phyloP scores from a whole-genome alignment of 2,113 vertebrate species.

The Felis catus region DNA sequence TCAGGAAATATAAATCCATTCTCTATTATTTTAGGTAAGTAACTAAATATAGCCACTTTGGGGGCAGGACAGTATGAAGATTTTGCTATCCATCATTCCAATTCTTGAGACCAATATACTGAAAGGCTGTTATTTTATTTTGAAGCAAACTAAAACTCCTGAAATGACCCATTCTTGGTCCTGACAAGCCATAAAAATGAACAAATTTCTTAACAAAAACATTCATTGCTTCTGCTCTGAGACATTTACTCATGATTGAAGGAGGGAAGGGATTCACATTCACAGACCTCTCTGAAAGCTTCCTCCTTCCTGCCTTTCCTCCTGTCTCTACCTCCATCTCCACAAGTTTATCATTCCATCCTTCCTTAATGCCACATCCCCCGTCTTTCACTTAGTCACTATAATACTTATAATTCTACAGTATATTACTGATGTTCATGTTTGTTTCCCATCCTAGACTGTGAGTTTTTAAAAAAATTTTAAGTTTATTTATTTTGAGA shows the following conservation, averaged over 20 bases:
- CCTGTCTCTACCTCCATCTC: not conserved
- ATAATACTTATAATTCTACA: not conserved
- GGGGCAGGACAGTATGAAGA: not conserved
- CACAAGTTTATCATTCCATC: not conserved
- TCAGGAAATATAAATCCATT: not conserved
- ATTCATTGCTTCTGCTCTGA: not conserved
- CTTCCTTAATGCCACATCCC: not conserved
- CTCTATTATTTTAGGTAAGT: not conserved
- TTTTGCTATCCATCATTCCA: not conserved
- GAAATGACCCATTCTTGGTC: not conserved
- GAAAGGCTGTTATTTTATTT: conserved; percentile 12
- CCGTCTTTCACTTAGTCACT: not conserved
- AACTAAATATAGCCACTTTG: not conserved
- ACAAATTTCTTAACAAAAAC: not conserved
- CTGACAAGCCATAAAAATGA: not conserved
- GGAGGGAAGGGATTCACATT: not conserved
- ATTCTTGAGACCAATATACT: not conserved
- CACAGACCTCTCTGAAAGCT: not conserved
- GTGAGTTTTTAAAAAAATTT: not conserved
- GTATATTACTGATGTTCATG: not conserved
- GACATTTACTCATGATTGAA: not conserved
- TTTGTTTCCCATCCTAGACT: not conserved
- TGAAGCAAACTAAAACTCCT: not conserved
- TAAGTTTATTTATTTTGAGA: not conserved
- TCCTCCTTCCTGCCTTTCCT: not conserved